Evolutionary conservation across 2,113 vertebrate genomes (phyloP), one percentile per base, ranked within the genome.

Genomic region (Halcyon senegalensis): DNA sequence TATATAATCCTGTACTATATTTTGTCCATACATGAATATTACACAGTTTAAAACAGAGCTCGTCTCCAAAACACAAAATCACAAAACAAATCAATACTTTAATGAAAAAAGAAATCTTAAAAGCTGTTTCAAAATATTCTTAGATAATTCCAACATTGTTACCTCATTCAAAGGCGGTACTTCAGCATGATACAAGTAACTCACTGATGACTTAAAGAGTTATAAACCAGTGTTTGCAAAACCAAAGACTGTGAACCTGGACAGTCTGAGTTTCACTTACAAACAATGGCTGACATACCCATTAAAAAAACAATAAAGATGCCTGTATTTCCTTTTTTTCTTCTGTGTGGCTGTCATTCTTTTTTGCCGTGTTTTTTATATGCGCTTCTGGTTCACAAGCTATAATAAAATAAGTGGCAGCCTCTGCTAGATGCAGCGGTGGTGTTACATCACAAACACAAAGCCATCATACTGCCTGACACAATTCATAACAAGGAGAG

Each of bases 401-500:
- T 37, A 43, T 35, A 67, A 80, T 60, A 67, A 89, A 88, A 7
- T 43, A 81, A 92, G 35, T 20, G 21, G 8, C 85, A 93, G 76
- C 19, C 85, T 39, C 82, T 94, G 76, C 60, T 69, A 48, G 37
- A 51, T 44, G 46, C 85, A 73, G 69, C 2, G 6, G 48, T 81
- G 60, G 16, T 56, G 46, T 46, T 84, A 68, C 30, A 75, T 58
- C 58, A 69, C 1, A 13, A 56, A 14, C 73, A 78, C 41, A 63
- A 77, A 87, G 76, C 46, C 67, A 85, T 90, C 79, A 83, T 16
- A 18, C 62, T 70, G 69, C 75, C 85, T 87, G 89, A 96, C 89
- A 94, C 63, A 67, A 58, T 28, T 93, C 80, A 70, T 87, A 90
- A 79, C 66, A 70, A 91, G 58, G 8, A 85, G 85, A 85, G 85